Conservation (phyloP, 1,140 invertebrate species). For the Trypoxylus dichotomus region DNA sequence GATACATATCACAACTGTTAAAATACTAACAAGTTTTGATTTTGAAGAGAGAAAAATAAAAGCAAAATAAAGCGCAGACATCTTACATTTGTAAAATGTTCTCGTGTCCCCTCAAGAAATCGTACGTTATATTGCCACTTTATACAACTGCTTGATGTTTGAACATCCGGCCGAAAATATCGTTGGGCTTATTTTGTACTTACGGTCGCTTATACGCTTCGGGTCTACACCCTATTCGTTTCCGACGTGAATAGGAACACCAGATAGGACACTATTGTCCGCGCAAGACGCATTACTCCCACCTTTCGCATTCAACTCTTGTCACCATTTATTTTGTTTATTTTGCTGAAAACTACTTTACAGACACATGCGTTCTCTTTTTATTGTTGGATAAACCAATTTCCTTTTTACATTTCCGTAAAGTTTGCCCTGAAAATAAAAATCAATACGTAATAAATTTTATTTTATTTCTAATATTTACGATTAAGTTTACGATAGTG, state of each 20-base stretch:
- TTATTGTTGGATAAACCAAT: neutral
- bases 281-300: constrained; percentile 8
- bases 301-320: constrained; percentile 9
- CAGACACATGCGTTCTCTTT: neutral
- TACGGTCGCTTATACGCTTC: neutral
- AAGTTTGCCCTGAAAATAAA: neutral
- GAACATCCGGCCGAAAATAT: constrained; percentile 12
- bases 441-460: too few species aligned
- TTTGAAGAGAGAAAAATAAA: too few species aligned
- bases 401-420: neutral
- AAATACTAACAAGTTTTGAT: too few species aligned
- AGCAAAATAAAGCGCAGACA: too few species aligned
- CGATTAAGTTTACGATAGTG: too few species aligned
- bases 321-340: constrained; percentile 20
- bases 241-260: constrained; percentile 3
- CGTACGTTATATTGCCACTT: neutral
- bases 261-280: neutral
- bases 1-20: too few species aligned
- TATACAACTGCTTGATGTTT: constrained; percentile 4
- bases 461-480: too few species aligned
- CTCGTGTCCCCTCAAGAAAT: neutral
- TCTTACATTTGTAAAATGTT: too few species aligned
- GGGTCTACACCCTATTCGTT: neutral
- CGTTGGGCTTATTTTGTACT: constrained; percentile 13
- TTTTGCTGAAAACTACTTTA: neutral